A percentile compares a stretch with the other conserved stretches of the same genome.
Evolutionary conservation across 2,797 vertebrate genomes (phyloP).

Genomic region (Parauchenoglanis punctatus): DNA sequence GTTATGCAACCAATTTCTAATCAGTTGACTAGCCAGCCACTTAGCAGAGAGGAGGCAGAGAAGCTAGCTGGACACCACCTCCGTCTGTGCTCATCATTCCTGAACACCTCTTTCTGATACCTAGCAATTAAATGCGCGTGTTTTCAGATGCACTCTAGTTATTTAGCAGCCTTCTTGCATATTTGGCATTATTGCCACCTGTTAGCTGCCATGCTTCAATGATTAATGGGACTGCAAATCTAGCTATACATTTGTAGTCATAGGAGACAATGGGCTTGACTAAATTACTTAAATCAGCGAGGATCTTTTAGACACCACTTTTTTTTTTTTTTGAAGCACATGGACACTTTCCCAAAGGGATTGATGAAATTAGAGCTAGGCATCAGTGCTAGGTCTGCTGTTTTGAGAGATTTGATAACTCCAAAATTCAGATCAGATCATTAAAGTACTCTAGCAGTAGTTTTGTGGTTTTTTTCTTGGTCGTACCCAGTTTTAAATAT

Average conservation of each 20-base stretch:
- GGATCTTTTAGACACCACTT: background rate
- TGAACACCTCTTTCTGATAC: background rate
- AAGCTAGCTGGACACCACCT: background rate
- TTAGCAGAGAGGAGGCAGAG: constrained; percentile 14
- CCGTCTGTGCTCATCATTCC: background rate
- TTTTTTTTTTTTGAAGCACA: background rate
- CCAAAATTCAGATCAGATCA: no score
- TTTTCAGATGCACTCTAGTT: background rate
- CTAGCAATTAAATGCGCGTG: no score
- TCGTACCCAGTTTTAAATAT: no score
- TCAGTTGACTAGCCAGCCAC: background rate
- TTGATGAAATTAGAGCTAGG: background rate
- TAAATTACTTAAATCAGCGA: background rate
- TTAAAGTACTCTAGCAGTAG: background rate
- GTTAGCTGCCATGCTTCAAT: background rate
- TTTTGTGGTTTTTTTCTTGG: background rate
- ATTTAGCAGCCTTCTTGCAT: background rate
- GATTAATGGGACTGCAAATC: background rate
- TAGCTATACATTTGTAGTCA: background rate
- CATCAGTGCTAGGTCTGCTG: background rate
- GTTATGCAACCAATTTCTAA: constrained; percentile 4
- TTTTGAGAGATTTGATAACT: background rate
- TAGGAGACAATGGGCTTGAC: background rate
- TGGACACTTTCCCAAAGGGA: background rate
- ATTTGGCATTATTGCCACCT: background rate